Base-by-base conservation (phyloP, 2,888 invertebrate genomes). In the Lasius fuliginosus region DNA sequence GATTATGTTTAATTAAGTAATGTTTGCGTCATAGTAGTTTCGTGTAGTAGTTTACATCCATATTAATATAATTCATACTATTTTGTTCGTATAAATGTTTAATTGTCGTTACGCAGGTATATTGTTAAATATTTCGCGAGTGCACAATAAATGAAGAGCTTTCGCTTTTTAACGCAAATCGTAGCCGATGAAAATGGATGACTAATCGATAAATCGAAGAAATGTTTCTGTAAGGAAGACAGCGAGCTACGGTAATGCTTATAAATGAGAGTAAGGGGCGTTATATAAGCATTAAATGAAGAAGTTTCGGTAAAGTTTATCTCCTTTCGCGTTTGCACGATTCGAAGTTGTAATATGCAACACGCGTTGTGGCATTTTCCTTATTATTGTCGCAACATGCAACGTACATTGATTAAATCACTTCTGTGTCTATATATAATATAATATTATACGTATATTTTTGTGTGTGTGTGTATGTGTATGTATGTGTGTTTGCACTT, bases 151-250 rank as follows among this genome's bases (percentile, higher is more conserved):
- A 64, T 33, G n/a, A 58, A 3, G 18, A 0, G 9, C 8, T 71
- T 60, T 18, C 23, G 18, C 36, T 30, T 62, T 60, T 81, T 3
- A 23, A 8, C 5, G 23, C 30, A 0, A 42, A 36, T 8, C 42
- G 75, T n/a, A n/a, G 36, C 71, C n/a, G 11, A 74, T 67, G 58
- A 68, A 85, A 71, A 58, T 73, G 40, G 71, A 71, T 56, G 62
- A 74, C 85, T 67, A 68, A 82, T 82, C 49, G 15, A 53, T 23
- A 62, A 79, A 56, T 73, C 62, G 62, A 68, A 42, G 18, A 27
- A 27, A 12, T 56, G 18, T 33, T 11, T 49, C 1, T 15, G 12
- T 15, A 62, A 42, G 60, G n/a, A 46, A 69, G 18, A 3, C 23
- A 36, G 4, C 18, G 36, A 73, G 11, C 23, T 6, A 23, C 49